These are phyloP conservation scores for Perizoma affinitatum DNA, from an alignment of 2,888 invertebrate species.

Conservation along the genomic window DNA sequence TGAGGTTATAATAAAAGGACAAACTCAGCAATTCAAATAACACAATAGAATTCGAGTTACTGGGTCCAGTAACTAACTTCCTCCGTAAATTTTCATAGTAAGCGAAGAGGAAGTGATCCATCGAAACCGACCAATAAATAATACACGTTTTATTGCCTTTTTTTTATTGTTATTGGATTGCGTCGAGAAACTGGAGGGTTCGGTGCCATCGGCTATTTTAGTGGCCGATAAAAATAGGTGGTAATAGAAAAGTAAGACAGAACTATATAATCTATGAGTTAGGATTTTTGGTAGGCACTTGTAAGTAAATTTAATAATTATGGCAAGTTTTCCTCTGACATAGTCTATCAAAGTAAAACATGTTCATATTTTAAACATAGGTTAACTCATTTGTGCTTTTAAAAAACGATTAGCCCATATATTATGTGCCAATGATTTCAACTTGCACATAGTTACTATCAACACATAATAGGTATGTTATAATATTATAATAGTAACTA, in stretches of 20 bases:
- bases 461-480: no score
- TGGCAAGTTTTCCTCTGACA: neutral
- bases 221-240: conserved; percentile 56
- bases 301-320: neutral
- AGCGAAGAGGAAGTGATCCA: conserved; percentile 33
- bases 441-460: no score
- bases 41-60: conserved; percentile 4
- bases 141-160: conserved; percentile 69
- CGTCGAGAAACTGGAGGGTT: conserved; percentile 54
- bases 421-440: no score
- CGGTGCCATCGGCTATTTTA: conserved; percentile 57
- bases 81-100: conserved; percentile 8
- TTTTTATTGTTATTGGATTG: conserved; percentile 78
- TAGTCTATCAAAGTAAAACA: no score
- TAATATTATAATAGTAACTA: no score
- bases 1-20: no score
- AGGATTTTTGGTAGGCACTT: conserved; percentile 20
- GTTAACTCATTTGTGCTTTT: no score
- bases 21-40: no score
- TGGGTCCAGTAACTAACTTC: conserved; percentile 13
- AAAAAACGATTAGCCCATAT: no score
- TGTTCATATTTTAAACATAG: no score
- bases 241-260: conserved; percentile 48
- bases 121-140: conserved; percentile 67
- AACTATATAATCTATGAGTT: conserved; percentile 42